Evolutionary conservation across 1,140 invertebrate genomes (phyloP).

Genomic region (Papilio polytes): DNA sequence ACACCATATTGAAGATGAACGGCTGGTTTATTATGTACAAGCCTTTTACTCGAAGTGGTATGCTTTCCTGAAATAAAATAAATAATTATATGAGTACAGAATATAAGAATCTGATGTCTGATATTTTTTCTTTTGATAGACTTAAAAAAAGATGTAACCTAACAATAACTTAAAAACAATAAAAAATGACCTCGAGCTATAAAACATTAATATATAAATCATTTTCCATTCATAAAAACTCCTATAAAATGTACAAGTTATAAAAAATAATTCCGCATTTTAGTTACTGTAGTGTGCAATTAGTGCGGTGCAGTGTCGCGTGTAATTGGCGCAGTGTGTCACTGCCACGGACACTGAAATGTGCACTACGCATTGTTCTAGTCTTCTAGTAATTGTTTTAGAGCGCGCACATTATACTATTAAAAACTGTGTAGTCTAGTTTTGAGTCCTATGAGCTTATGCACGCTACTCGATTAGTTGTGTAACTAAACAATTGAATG

Average conservation of each 20-base stretch:
- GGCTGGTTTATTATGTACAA: constrained; percentile 95
- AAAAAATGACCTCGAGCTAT: neutral
- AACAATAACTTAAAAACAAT: too few species aligned
- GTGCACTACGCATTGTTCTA: neutral
- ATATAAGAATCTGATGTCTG: neutral
- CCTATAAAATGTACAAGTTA: neutral
- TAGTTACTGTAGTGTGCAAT: neutral
- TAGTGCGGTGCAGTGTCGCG: neutral
- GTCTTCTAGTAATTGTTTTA: neutral
- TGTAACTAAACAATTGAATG: too few species aligned
- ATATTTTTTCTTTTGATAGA: too few species aligned
- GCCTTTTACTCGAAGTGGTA: constrained; percentile 92
- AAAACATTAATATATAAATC: neutral
- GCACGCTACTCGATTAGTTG: too few species aligned
- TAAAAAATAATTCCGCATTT: neutral
- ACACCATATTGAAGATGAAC: constrained; percentile 94
- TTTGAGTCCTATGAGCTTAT: too few species aligned
- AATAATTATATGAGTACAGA: neutral
- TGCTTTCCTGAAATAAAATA: constrained; percentile 86
- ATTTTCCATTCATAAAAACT: neutral
- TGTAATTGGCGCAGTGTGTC: neutral
- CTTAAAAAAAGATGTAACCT: too few species aligned
- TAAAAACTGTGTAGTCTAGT: too few species aligned
- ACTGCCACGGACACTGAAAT: neutral
- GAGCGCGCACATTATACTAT: too few species aligned